Evolutionary conservation across 2,113 vertebrate species (phyloP), one percentile per base, ranked within the genome.

Genomic region (Scomber colias): DNA sequence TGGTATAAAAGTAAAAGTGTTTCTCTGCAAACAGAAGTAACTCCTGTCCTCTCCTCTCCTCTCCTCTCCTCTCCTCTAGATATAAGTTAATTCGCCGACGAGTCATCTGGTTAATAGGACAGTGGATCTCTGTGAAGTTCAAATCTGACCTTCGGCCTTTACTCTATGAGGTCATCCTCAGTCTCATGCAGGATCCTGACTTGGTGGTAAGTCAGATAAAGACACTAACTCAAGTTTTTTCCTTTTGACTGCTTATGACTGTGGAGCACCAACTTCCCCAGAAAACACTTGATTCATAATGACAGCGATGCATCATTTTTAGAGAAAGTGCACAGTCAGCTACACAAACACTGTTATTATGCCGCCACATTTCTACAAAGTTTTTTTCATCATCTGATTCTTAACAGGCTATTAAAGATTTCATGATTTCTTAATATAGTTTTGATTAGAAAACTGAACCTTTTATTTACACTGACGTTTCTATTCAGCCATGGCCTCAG

Each of bases 51-150:
- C 14, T 24, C 63, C 27, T 86, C 24, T 27, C 24, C 24, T 27
- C 24, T 27, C 24, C 24, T 24, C 0, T 84, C 24, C 24, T 68
- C 3, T 24, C 63, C 27, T 86, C 0, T 84, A 99, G 98, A 83
- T 99, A 99, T 89, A 99, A 99, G 81, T 92, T 97, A 79, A 97
- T 99, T 91, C 96, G 98, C 17, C 90, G 97, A 61, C 92, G 97
- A 84, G 97, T 99, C 82, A 98, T 99, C 88, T 99, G 97, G 98
- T 93, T 99, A 75, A 97, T 99, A 76, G 98, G 98, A 86, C 97
- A 98, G 89, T 99, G 98, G 98, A 97, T 99, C 93, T 96, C 98
- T 56, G 97, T 99, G 87, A 99, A 98, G 94, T 99, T 99, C 88
- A 98, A 98, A 80, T 95, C 97, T 2, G 97, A 99, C 67, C 94